Conservation (phyloP, 2,113 vertebrate genomes). For the Microtus montanus region DNA sequence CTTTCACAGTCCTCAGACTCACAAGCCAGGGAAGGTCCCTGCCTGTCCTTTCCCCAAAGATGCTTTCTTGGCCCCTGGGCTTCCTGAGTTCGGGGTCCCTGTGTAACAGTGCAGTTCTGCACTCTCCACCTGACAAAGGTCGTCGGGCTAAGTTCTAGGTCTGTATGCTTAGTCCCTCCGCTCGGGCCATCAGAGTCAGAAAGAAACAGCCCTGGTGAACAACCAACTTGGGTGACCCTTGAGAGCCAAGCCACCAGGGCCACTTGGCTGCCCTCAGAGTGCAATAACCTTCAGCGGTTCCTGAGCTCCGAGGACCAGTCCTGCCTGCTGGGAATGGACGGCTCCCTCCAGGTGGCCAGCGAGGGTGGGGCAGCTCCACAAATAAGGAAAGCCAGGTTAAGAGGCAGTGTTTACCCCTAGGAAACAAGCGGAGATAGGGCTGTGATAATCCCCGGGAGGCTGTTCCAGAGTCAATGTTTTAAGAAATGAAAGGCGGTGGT, state of each 20-base stretch:
- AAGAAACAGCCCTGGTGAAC: neutral
- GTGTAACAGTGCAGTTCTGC: accelerated
- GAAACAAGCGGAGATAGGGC: neutral
- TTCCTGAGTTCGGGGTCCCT: neutral
- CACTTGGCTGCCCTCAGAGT: neutral
- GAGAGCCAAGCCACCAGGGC: neutral
- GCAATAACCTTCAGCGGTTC: accelerated
- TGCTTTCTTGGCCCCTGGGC: neutral
- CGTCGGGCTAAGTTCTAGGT: neutral
- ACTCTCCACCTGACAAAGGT: too few relatives aligned
- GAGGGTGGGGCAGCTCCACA: conserved; percentile 53
- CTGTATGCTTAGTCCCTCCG: neutral
- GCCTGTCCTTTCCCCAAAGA: neutral
- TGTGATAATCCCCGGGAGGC: conserved; percentile 24
- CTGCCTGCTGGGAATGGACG: neutral
- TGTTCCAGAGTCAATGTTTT: conserved; percentile 37
- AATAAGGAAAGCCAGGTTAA: conserved; percentile 59
- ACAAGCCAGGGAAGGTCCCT: accelerated
- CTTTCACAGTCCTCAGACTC: neutral
- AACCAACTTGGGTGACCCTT: accelerated
- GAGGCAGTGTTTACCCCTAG: conserved; percentile 43
- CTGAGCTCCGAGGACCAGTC: neutral
- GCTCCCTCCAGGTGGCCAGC: conserved; percentile 66
- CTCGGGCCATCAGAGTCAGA: too few relatives aligned
- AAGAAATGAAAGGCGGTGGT: conserved; percentile 11